These are phyloP conservation scores for Girardinus metallicus DNA, from an alignment of 2,797 vertebrate genomes.

Conservation along the genomic window DNA sequence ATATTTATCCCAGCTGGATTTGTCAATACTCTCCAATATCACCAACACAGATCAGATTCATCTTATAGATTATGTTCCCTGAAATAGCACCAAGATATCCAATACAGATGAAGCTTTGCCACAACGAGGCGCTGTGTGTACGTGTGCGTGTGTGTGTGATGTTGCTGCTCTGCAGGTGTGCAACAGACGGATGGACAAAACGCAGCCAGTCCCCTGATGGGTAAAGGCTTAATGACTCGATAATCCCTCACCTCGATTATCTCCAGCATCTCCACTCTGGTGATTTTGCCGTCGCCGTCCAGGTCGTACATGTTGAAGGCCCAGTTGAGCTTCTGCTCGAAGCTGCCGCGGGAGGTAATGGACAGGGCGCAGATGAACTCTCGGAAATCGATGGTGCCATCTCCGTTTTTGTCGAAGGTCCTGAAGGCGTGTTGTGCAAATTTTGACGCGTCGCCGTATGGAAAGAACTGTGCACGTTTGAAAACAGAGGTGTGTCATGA, in stretches of 20 bases:
- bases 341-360: conserved; percentile 98
- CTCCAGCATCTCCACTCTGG: conserved; percentile 99
- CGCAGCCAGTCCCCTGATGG: conserved; percentile 47
- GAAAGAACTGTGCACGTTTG: conserved; percentile 89
- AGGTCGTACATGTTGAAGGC: conserved; percentile 99
- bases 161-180: conserved; percentile 45
- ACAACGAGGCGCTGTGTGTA: neutral
- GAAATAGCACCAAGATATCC: conserved; percentile 41
- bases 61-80: conserved; percentile 43
- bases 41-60: conserved; percentile 45
- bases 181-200: conserved; percentile 30
- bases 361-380: conserved; percentile 99
- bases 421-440: conserved; percentile 98
- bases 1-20: conserved; percentile 27
- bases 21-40: conserved; percentile 36
- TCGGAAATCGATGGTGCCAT: conserved; percentile 99
- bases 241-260: conserved; percentile 93
- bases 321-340: conserved; percentile 99
- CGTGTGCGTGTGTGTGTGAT: neutral
- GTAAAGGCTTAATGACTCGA: conserved; percentile 43
- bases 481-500: conserved; percentile 29
- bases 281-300: conserved; percentile 99
- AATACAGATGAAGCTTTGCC: conserved; percentile 53
- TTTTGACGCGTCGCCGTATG: conserved; percentile 97
- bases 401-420: conserved; percentile 98